Conservation (phyloP, 2,888 invertebrate species). For the Pherbina coryleti region DNA sequence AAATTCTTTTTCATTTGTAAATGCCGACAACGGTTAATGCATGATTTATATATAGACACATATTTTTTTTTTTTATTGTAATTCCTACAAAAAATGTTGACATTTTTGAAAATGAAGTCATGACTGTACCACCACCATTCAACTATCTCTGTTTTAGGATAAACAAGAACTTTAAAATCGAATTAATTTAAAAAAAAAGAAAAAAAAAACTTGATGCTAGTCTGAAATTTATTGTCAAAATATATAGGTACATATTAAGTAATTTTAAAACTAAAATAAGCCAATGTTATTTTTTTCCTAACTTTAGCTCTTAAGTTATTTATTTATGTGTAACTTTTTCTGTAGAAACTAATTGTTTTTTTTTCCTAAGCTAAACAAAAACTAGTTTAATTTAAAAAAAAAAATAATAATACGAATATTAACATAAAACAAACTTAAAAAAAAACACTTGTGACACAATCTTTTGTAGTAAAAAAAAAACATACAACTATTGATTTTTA, state of each 20-base stretch:
- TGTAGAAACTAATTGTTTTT: background rate
- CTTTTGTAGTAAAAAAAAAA: background rate
- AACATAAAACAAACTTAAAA: background rate
- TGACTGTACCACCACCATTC: too few relatives aligned
- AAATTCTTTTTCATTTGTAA: too few relatives aligned
- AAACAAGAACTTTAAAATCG: background rate
- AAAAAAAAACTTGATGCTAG: background rate
- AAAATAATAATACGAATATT: background rate
- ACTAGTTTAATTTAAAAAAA: background rate
- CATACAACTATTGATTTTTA: background rate
- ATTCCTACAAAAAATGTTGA: too few relatives aligned
- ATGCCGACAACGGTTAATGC: too few relatives aligned
- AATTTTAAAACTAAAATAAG: background rate
- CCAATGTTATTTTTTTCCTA: background rate
- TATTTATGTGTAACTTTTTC: background rate
- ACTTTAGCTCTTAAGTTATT: background rate
- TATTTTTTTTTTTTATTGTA: too few relatives aligned
- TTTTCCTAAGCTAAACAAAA: background rate
- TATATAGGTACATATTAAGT: background rate
- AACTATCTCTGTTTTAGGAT: too few relatives aligned
- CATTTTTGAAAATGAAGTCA: too few relatives aligned
- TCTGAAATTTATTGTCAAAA: background rate
- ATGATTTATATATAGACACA: too few relatives aligned
- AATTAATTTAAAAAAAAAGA: background rate
- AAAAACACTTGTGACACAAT: background rate